phyloP scores from a whole-genome alignment of 2,888 invertebrate species.

The Oasisia sp. region DNA sequence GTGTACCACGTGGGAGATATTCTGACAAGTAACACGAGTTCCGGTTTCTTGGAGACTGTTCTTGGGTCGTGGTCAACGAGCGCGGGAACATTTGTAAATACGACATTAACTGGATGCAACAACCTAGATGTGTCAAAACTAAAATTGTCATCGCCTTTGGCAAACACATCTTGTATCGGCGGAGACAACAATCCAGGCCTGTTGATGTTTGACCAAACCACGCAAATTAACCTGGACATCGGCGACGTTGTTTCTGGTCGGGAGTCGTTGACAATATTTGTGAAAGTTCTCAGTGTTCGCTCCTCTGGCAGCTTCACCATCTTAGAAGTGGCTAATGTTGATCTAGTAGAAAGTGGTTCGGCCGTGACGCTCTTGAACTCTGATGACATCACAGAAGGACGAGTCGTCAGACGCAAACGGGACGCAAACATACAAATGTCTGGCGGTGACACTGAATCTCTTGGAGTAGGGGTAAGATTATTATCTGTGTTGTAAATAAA shows the following conservation, averaged over 20 bases:
- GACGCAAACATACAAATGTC: background rate
- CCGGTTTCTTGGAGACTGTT: constrained; percentile 21
- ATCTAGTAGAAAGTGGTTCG: background rate
- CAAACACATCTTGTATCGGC: background rate
- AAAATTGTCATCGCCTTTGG: background rate
- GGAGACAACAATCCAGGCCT: constrained; percentile 23
- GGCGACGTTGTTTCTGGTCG: background rate
- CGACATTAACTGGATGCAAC: background rate
- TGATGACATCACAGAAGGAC: background rate
- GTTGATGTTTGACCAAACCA: background rate
- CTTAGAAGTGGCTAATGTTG: background rate
- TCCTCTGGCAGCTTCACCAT: background rate
- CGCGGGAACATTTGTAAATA: background rate
- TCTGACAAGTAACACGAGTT: background rate
- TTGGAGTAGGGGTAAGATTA: background rate
- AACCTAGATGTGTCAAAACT: background rate
- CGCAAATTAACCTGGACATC: background rate
- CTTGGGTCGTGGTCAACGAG: background rate
- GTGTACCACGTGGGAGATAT: constrained; percentile 8
- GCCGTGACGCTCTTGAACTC: background rate
- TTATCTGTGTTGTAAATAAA: background rate
- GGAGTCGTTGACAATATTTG: background rate
- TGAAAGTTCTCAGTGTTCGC: background rate
- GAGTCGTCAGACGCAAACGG: background rate
- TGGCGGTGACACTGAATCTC: background rate